Conservation (phyloP, 2,888 invertebrate species). For the Emmelina monodactyla region DNA sequence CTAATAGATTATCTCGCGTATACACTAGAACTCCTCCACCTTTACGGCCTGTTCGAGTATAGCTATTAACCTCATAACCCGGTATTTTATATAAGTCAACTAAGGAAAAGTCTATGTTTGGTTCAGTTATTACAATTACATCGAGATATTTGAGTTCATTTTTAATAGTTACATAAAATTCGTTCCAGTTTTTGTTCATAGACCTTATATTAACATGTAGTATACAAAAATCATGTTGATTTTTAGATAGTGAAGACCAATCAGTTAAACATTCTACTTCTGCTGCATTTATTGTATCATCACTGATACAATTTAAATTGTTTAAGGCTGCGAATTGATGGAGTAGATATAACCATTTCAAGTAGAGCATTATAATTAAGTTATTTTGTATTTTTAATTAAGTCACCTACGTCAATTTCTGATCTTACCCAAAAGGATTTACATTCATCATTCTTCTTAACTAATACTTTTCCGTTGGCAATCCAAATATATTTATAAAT, state of each 20-base stretch:
- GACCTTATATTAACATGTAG: slow-evolving; percentile 1
- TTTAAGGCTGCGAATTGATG: background rate
- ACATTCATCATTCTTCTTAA: slow-evolving; percentile 1
- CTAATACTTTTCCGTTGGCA: background rate
- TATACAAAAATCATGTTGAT: background rate
- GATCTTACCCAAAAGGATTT: background rate
- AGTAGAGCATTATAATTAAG: background rate
- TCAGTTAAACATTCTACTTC: background rate
- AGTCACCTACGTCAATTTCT: background rate
- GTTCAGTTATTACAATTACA: slow-evolving; percentile 1
- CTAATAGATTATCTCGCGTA: slow-evolving; percentile 3
- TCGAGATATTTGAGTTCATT: background rate
- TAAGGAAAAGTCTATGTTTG: background rate
- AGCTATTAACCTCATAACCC: background rate
- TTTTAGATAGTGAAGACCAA: background rate
- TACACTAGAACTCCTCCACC: slow-evolving; percentile 9
- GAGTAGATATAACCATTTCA: too few species aligned
- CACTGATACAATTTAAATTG: background rate
- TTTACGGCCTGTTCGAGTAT: slow-evolving; percentile 2
- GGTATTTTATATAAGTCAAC: background rate
- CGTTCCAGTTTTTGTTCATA: background rate
- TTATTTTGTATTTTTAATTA: too few species aligned
- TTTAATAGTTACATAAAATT: slow-evolving; percentile 1
- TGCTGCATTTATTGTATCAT: background rate
- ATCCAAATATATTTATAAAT: slow-evolving; percentile 2